Evolutionary conservation across 1,140 invertebrate genomes (phyloP).

Genomic region (Aphis craccivora): DNA sequence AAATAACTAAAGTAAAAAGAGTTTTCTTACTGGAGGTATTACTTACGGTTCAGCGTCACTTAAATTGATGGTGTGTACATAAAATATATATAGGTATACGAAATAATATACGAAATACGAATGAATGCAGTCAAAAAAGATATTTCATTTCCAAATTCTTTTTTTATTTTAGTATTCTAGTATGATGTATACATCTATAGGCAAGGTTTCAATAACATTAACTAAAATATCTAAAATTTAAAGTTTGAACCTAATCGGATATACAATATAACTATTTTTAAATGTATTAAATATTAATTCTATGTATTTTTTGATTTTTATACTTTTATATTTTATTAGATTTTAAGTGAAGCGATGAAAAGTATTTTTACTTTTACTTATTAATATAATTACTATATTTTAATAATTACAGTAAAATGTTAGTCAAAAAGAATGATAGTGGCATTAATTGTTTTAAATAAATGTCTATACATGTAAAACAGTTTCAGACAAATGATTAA

Average conservation of each 20-base stretch:
- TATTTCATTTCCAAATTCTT: constrained; percentile 36
- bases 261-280: not conserved
- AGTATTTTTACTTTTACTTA: not conserved
- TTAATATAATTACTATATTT: not conserved
- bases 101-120: not conserved
- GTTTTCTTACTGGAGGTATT: constrained; percentile 48
- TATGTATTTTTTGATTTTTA: not conserved
- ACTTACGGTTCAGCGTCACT: constrained; percentile 49
- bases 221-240: not conserved
- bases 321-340: too few relatives aligned
- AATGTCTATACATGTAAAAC: not conserved
- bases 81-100: not conserved
- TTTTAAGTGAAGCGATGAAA: too few relatives aligned
- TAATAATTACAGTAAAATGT: not conserved
- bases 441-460: not conserved
- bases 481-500: not conserved
- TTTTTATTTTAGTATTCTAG: not conserved
- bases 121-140: not conserved
- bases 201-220: not conserved
- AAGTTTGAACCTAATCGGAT: not conserved
- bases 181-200: not conserved
- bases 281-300: not conserved
- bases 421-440: too few relatives aligned
- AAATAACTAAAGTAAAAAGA: constrained; percentile 39
- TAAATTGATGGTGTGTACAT: constrained; percentile 38